phyloP scores from a whole-genome alignment of 2,113 vertebrate species.

The Pachycephala philippinensis region DNA sequence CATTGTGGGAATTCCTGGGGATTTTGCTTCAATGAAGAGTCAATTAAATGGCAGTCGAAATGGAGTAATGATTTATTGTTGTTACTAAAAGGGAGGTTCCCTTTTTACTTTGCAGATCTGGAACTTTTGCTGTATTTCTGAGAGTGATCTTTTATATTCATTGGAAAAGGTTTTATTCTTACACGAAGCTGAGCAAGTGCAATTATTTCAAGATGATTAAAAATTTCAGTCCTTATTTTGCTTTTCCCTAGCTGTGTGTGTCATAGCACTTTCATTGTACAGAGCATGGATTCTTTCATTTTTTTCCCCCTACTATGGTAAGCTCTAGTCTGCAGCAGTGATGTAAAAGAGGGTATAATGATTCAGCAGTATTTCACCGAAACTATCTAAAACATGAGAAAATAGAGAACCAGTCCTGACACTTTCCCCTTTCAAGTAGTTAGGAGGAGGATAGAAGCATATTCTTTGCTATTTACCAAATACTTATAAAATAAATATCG shows the following conservation, averaged over 20 bases:
- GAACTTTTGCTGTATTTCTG: not conserved
- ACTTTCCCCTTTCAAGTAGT: not conserved
- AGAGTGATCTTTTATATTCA: not conserved
- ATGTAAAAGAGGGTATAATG: not conserved
- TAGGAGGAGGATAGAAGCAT: not conserved
- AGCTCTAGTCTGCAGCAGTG: not conserved
- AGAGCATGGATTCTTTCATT: not conserved
- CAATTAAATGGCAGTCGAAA: not conserved
- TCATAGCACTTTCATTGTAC: not conserved
- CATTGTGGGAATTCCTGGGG: not conserved
- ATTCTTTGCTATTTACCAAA: not conserved
- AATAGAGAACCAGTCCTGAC: not conserved
- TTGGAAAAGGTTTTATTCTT: not conserved
- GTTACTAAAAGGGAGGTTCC: not conserved
- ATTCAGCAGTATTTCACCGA: not conserved
- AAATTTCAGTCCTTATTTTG: not conserved
- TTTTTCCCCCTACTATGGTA: not conserved
- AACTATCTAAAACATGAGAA: not conserved
- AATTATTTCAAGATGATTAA: not conserved
- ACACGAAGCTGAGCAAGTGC: not conserved
- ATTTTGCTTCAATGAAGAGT: not conserved
- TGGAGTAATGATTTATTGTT: not conserved
- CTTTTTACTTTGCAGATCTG: not conserved
- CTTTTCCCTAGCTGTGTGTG: not conserved
- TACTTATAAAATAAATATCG: not conserved